These are phyloP conservation scores for Centroberyx gerrardi DNA, from an alignment of 2,797 vertebrate genomes.

Conservation along the genomic window DNA sequence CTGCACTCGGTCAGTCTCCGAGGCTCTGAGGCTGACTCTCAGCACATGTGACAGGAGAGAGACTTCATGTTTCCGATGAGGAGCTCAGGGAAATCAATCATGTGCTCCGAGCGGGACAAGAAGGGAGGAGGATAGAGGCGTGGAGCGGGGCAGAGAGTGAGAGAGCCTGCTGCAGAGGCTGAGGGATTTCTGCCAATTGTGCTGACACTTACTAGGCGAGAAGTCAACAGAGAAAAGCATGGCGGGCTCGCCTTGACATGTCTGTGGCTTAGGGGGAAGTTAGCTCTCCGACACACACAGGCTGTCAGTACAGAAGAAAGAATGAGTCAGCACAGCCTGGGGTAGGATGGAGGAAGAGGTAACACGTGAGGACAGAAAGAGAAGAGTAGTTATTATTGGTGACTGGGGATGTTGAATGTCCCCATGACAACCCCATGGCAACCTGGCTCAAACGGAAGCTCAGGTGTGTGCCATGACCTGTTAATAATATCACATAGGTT, in stretches of 20 bases:
- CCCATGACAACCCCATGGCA: constrained; percentile 38
- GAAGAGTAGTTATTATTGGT: constrained; percentile 25
- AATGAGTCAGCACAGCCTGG: constrained; percentile 55
- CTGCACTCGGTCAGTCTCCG: constrained; percentile 5
- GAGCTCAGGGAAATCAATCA: constrained; percentile 31
- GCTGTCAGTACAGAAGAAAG: constrained; percentile 42
- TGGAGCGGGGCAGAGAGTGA: constrained; percentile 19
- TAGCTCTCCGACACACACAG: constrained; percentile 29
- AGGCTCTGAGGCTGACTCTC: constrained; percentile 7
- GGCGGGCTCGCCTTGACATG: constrained; percentile 58
- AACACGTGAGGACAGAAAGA: constrained; percentile 43
- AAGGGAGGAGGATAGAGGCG: constrained; percentile 18
- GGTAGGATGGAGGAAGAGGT: constrained; percentile 37
- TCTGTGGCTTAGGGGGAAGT: constrained; percentile 64
- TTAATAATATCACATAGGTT: constrained; percentile 53
- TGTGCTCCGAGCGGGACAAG: constrained; percentile 8
- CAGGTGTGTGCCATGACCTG: constrained; percentile 73
- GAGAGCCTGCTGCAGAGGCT: constrained; percentile 31
- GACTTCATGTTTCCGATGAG: constrained; percentile 27
- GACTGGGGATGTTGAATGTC: constrained; percentile 44
- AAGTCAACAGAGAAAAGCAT: constrained; percentile 60
- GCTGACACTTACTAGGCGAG: constrained; percentile 68
- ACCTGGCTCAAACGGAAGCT: constrained; percentile 42
- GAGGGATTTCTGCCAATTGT: constrained; percentile 61
- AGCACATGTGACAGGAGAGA: constrained; percentile 33